Evolutionary conservation across 2,113 vertebrate species (phyloP).

Genomic region (Anoura caudifer): DNA sequence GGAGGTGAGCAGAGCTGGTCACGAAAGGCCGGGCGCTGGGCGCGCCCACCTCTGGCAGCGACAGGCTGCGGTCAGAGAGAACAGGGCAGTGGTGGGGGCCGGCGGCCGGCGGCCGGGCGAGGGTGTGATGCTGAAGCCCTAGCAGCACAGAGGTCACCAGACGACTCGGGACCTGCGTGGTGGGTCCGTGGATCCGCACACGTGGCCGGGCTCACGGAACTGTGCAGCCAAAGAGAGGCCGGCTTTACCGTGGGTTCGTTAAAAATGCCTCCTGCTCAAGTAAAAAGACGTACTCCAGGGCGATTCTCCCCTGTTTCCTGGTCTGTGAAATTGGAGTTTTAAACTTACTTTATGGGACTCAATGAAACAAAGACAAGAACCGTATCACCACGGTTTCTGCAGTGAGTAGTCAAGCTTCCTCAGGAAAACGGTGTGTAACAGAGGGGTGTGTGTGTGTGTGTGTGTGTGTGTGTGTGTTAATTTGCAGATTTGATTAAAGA

Average conservation of each 20-base stretch:
- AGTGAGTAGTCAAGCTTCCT: neutral
- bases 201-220: neutral
- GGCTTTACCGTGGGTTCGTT: neutral
- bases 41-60: too few relatives aligned
- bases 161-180: neutral
- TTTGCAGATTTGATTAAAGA: neutral
- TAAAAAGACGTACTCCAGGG: neutral
- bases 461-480: neutral
- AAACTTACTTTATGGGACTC: neutral
- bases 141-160: neutral
- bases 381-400: neutral
- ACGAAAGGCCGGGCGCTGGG: too few relatives aligned
- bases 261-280: neutral
- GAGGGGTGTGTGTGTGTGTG: too few relatives aligned
- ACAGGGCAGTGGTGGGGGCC: too few relatives aligned
- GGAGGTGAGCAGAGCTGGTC: too few relatives aligned
- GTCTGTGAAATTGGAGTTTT: neutral
- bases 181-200: too few relatives aligned
- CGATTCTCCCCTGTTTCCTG: neutral
- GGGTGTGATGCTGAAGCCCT: too few relatives aligned
- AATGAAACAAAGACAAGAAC: neutral
- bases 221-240: neutral
- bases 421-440: neutral
- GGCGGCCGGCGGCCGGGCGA: too few relatives aligned
- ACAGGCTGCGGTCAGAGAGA: too few relatives aligned